Conservation (phyloP, 2,113 vertebrate species). For the Siniperca chuatsi region DNA sequence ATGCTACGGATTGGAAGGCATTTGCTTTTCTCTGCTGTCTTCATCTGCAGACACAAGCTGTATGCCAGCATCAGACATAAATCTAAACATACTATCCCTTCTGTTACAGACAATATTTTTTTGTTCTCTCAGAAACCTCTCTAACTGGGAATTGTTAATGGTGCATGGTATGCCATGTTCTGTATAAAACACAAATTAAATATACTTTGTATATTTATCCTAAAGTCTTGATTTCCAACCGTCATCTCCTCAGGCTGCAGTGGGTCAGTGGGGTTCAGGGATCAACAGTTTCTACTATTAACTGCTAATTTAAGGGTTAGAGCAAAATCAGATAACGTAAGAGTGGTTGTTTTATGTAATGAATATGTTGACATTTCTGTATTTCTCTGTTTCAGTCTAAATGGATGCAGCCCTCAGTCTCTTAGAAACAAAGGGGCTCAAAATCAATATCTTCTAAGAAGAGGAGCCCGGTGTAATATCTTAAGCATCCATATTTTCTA, state of each 20-base stretch:
- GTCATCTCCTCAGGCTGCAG: not conserved
- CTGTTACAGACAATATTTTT: not conserved
- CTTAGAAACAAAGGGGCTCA: not conserved
- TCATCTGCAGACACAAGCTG: not conserved
- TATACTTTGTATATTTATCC: not conserved
- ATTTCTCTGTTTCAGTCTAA: not conserved
- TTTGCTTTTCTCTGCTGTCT: constrained; percentile 3
- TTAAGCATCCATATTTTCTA: not conserved
- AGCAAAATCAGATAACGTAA: not conserved
- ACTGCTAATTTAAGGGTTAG: not conserved
- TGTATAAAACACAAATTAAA: not conserved
- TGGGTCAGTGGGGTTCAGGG: not conserved
- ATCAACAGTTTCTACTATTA: not conserved
- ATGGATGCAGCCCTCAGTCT: not conserved
- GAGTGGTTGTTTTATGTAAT: not conserved
- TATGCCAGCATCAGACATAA: not conserved
- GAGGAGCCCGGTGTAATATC: not conserved
- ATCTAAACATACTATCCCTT: not conserved
- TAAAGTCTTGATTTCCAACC: not conserved
- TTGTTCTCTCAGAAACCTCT: not conserved
- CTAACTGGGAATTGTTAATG: not conserved
- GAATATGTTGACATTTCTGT: not conserved
- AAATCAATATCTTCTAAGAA: not conserved
- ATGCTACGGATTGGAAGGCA: constrained; percentile 9
- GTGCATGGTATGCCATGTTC: not conserved